These are phyloP conservation scores for Anthopleura sola DNA, from an alignment of 64 coral and sea anemone species.

Conservation along the genomic window DNA sequence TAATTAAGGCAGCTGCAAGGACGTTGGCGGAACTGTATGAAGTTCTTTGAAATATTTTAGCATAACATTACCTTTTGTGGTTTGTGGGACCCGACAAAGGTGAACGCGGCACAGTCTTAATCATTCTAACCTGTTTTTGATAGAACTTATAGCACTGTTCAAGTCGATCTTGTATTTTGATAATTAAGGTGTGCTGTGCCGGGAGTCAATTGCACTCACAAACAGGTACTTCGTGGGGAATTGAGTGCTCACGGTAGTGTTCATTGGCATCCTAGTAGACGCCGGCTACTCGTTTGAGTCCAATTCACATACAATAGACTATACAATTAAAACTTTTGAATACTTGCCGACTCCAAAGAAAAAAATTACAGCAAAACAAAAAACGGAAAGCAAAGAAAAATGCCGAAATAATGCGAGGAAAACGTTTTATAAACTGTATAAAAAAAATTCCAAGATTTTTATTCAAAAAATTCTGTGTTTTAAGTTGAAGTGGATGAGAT, in stretches of 20 bases:
- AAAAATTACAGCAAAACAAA: conserved; percentile 14
- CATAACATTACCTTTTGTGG: conserved; percentile 95
- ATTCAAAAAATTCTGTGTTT: neutral
- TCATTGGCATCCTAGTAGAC: neutral
- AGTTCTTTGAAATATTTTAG: conserved; percentile 82
- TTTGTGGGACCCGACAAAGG: conserved; percentile 38
- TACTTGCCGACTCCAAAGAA: conserved; percentile 10
- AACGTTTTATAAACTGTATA: neutral
- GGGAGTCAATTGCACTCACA: neutral
- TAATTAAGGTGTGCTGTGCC: neutral
- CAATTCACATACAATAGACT: conserved; percentile 36
- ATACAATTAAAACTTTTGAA: conserved; percentile 28
- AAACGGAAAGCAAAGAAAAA: neutral
- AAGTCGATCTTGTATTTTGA: neutral
- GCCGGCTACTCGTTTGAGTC: conserved; percentile 31
- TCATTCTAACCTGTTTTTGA: conserved; percentile 30
- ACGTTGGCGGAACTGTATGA: conserved; percentile 25
- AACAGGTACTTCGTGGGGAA: neutral
- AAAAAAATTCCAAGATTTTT: neutral
- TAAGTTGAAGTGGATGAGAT: neutral
- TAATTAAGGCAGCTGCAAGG: conserved; percentile 56
- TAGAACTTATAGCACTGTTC: conserved; percentile 22
- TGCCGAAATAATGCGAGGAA: conserved; percentile 2
- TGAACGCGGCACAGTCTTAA: conserved; percentile 17
- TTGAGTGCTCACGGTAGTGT: neutral